phyloP scores from a whole-genome alignment of 2,113 vertebrate genomes.

The Syngnathus typhle region DNA sequence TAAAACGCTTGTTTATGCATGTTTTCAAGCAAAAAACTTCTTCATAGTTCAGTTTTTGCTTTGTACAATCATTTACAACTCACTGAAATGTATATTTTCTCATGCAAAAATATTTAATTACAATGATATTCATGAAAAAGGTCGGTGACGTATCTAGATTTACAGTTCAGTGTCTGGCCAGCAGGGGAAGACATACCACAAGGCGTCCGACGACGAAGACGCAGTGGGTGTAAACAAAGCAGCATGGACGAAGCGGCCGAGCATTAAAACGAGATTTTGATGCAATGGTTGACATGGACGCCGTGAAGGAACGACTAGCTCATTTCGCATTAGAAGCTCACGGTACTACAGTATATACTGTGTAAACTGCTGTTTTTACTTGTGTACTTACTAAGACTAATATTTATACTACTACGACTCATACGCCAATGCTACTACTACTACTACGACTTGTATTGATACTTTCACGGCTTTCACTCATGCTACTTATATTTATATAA shows the following conservation, averaged over 20 bases:
- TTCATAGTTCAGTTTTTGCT: neutral
- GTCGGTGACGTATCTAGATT: neutral
- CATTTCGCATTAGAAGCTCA: slow-evolving; percentile 65
- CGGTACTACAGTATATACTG: slow-evolving; percentile 39
- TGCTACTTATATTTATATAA: neutral
- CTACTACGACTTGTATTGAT: neutral
- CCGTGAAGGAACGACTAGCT: slow-evolving; percentile 49
- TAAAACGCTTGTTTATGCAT: neutral
- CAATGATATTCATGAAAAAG: neutral
- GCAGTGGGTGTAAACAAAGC: slow-evolving; percentile 26
- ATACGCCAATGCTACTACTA: neutral
- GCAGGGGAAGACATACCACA: slow-evolving; percentile 27
- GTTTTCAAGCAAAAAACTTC: neutral
- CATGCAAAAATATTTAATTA: neutral
- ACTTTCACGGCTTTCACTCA: too few species aligned
- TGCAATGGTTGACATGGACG: slow-evolving; percentile 37
- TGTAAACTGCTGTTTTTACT: neutral
- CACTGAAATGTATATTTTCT: neutral
- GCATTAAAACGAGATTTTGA: neutral
- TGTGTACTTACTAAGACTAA: neutral
- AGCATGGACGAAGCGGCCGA: slow-evolving; percentile 1
- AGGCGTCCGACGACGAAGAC: neutral
- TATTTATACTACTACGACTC: too few species aligned
- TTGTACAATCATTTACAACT: neutral
- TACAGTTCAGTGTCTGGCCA: slow-evolving; percentile 31